These are phyloP conservation scores for Dryobates pubescens DNA, from an alignment of 2,797 vertebrate genomes.

Conservation along the genomic window DNA sequence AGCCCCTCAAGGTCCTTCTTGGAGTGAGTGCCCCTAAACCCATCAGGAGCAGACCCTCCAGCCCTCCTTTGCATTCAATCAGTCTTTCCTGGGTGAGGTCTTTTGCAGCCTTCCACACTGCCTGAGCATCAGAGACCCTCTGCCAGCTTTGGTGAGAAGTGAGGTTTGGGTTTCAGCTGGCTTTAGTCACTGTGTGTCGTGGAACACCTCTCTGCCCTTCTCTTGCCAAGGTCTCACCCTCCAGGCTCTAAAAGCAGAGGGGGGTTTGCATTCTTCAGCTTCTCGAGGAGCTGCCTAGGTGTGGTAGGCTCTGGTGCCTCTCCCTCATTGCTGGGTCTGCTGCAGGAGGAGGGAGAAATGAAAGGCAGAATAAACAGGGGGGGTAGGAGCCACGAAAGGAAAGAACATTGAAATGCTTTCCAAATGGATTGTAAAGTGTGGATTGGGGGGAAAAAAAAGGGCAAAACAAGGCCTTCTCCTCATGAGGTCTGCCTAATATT, in stretches of 20 bases:
- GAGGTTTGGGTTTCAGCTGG: constrained; percentile 53
- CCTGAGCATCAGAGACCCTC: no score
- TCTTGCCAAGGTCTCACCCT: constrained; percentile 4
- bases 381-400: constrained; percentile 64
- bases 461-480: constrained; percentile 75
- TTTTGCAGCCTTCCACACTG: no score
- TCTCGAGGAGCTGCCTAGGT: constrained; percentile 9
- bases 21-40: no score
- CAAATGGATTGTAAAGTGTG: constrained; percentile 70
- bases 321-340: neutral
- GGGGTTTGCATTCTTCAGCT: neutral
- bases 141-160: neutral
- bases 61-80: no score
- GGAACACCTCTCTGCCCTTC: neutral
- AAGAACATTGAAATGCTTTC: constrained; percentile 73
- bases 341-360: neutral
- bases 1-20: no score
- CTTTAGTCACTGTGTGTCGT: constrained; percentile 18
- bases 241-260: neutral
- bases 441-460: constrained; percentile 43
- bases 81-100: no score
- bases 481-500: constrained; percentile 82
- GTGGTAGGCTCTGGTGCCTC: neutral
- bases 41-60: no score
- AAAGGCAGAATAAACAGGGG: constrained; percentile 39